Evolutionary conservation across 1,140 invertebrate genomes (phyloP).

Genomic region (Berghia stephanieae): DNA sequence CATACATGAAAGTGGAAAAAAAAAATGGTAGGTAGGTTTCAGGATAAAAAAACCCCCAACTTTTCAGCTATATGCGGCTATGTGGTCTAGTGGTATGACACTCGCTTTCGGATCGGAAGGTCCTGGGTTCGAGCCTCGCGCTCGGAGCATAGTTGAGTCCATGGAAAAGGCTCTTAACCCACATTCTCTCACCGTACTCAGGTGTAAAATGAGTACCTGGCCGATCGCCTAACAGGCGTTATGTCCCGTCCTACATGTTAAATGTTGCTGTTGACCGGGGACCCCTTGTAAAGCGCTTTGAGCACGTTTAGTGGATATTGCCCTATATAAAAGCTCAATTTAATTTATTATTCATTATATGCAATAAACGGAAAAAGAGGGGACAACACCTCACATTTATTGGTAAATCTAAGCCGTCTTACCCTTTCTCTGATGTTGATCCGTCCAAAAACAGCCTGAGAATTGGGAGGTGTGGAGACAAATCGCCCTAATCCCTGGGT

Average conservation of each 20-base stretch:
- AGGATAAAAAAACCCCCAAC: too few relatives aligned
- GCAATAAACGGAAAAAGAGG: background rate
- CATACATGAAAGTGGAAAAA: too few relatives aligned
- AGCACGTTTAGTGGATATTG: background rate
- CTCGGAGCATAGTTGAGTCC: too few relatives aligned
- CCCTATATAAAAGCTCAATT: background rate
- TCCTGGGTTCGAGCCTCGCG: too few relatives aligned
- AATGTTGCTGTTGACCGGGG: background rate
- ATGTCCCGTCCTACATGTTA: background rate
- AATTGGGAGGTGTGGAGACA: constrained; percentile 74
- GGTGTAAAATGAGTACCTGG: too few relatives aligned
- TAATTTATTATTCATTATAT: background rate
- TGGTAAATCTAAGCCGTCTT: constrained; percentile 17
- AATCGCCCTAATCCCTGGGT: constrained; percentile 86
- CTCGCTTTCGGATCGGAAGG: too few relatives aligned
- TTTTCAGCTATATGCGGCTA: too few relatives aligned
- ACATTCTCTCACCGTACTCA: too few relatives aligned
- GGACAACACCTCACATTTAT: background rate
- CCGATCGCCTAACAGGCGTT: too few relatives aligned
- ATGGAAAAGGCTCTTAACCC: too few relatives aligned
- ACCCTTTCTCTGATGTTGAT: constrained; percentile 70
- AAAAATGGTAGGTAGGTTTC: too few relatives aligned
- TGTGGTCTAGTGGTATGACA: too few relatives aligned
- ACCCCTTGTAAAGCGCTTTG: background rate
- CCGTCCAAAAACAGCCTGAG: constrained; percentile 76